Evolutionary conservation across 2,113 vertebrate genomes (phyloP).

Genomic region (Odontesthes bonariensis): DNA sequence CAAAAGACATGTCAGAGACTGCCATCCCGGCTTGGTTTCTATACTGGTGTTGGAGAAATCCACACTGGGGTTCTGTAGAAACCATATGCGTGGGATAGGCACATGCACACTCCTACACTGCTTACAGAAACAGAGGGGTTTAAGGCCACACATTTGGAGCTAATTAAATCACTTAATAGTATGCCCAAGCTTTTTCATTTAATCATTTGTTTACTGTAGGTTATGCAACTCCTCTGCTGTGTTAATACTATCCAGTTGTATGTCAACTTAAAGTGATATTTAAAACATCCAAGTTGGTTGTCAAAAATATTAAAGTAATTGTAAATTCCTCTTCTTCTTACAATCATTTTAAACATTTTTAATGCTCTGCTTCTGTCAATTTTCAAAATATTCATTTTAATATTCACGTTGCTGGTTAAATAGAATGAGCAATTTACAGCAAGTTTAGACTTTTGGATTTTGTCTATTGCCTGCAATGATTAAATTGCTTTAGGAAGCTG

Average conservation of each 20-base stretch:
- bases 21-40: slow-evolving; percentile 74
- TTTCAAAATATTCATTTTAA: slow-evolving; percentile 10
- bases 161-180: neutral
- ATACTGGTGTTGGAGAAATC: slow-evolving; percentile 29
- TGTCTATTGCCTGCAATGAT: neutral
- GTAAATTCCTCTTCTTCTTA: too few relatives aligned
- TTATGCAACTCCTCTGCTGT: neutral
- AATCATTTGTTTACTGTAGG: neutral
- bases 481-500: neutral
- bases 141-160: slow-evolving; percentile 13
- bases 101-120: slow-evolving; percentile 64
- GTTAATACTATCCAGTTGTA: neutral
- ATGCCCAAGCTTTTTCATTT: neutral
- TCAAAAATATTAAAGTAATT: slow-evolving; percentile 18
- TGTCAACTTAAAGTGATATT: neutral
- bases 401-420: neutral
- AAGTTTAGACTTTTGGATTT: slow-evolving; percentile 16
- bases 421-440: neutral
- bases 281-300: neutral
- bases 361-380: neutral
- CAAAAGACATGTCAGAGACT: slow-evolving; percentile 26
- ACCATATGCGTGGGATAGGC: slow-evolving; percentile 67
- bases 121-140: slow-evolving; percentile 29
- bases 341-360: too few relatives aligned
- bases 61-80: slow-evolving; percentile 64